Conservation (phyloP, 2,888 invertebrate species). For the Dichetophora obliterata region DNA sequence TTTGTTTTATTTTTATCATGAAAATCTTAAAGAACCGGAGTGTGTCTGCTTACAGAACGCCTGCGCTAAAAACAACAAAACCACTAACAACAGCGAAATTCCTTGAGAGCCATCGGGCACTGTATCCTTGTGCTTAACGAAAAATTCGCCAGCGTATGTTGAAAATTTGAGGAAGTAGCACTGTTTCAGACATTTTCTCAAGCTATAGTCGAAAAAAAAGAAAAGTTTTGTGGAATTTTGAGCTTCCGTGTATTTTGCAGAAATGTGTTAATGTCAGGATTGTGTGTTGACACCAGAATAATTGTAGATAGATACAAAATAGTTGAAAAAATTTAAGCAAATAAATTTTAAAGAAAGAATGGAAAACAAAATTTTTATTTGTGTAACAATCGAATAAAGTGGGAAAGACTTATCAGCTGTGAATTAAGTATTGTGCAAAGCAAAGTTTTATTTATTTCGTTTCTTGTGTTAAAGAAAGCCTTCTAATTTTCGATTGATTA, state of each 20-base stretch:
- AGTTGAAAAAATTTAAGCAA: slow-evolving; percentile 4
- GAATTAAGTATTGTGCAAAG: not conserved
- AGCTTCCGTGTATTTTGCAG: slow-evolving; percentile 25
- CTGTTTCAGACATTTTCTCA: not conserved
- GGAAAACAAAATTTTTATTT: not conserved
- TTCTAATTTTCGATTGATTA: not conserved
- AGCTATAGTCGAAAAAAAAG: not conserved
- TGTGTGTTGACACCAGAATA: slow-evolving; percentile 58
- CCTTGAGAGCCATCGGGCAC: not conserved
- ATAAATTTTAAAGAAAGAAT: not conserved
- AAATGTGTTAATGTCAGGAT: slow-evolving; percentile 58
- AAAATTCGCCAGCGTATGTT: not conserved
- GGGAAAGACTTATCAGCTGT: not conserved
- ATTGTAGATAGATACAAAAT: slow-evolving; percentile 50
- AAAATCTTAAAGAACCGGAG: no score
- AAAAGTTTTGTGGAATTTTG: not conserved
- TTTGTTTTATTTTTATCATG: no score
- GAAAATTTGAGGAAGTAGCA: not conserved
- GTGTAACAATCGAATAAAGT: not conserved
- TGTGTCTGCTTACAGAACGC: not conserved
- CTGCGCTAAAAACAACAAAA: slow-evolving; percentile 8
- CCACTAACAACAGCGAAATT: not conserved
- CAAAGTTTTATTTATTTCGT: not conserved
- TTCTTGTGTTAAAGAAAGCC: not conserved
- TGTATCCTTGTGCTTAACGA: not conserved